Conservation (phyloP, 2,888 invertebrate genomes). For the Gibbula magus region DNA sequence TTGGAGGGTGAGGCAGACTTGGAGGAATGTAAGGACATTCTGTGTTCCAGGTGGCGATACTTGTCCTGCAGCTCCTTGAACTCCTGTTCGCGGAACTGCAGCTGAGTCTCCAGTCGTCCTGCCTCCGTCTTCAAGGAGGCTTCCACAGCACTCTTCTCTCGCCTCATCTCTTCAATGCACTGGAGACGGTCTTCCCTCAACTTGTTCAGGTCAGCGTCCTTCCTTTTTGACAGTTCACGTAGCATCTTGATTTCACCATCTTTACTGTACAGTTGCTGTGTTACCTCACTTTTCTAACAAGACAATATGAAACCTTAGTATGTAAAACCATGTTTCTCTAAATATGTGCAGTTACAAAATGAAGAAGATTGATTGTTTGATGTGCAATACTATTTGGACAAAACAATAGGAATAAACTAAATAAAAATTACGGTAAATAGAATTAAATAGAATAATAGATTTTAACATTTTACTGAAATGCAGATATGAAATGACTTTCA, state of each 20-base stretch:
- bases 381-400: neutral
- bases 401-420: too few species aligned
- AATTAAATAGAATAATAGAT: too few species aligned
- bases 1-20: neutral
- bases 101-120: slow-evolving; percentile 50
- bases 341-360: too few species aligned
- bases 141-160: slow-evolving; percentile 52
- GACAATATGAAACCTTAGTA: neutral
- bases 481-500: too few species aligned
- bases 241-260: slow-evolving; percentile 60
- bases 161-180: slow-evolving; percentile 43
- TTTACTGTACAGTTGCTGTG: slow-evolving; percentile 52
- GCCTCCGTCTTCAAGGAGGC: slow-evolving; percentile 48
- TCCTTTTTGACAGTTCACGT: slow-evolving; percentile 48
- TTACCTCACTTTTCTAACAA: slow-evolving; percentile 47
- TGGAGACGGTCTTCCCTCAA: slow-evolving; percentile 51
- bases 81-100: slow-evolving; percentile 61
- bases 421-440: too few species aligned
- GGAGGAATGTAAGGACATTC: neutral
- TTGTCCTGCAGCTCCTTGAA: slow-evolving; percentile 42
- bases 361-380: neutral
- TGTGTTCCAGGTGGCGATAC: slow-evolving; percentile 46
- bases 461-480: too few species aligned
- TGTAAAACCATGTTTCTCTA: neutral
- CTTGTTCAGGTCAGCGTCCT: slow-evolving; percentile 51